Evolutionary conservation across 2,888 invertebrate species (phyloP), one percentile per base, ranked within the genome.

Genomic region (Agonum fuliginosum): DNA sequence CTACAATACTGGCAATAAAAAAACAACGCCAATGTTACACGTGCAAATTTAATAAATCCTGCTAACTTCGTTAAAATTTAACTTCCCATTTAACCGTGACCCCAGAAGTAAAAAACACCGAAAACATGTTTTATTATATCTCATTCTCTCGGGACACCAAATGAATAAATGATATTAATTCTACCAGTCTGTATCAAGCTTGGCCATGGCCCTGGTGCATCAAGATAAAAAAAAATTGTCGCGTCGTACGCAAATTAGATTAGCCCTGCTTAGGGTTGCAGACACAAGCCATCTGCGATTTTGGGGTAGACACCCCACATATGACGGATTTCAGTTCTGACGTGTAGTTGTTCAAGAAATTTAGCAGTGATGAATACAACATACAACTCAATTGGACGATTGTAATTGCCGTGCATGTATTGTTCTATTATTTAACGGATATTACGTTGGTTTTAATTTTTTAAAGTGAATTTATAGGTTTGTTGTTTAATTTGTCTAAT

Each of bases 211-310:
- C 37, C 37, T n/a, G 37, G 37, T 37, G 37, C 37, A 37, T 37
- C 37, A 37, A 10, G 37, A 37, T 37, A 37, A 37, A 37, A 37
- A 10, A 37, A 37, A 37, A 37, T n/a, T n/a, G n/a, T n/a, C n/a
- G 10, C 37, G 37, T 20, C 54, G 22, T 22, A 54, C 54, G 54
- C 24, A 54, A 54, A 54, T 54, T 54, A 54, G 54, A 54, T 54
- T 54, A 54, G 20, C 54, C 54, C 37, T 12, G 37, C 37, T 54
- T 54, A 54, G 54, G 24, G 6, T 24, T 54, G 54, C 37, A 37
- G 37, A 37, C 54, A 54, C 24, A 22, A 54, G 46, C 54, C 54
- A 54, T 54, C 54, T 54, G 54, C 54, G 54, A 54, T 54, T 54
- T 20, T 54, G 22, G 54, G 22, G 24, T 12, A 22, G 22, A 10